These are phyloP conservation scores for Spicauda simplicius DNA, from an alignment of 2,888 invertebrate genomes.

Conservation along the genomic window DNA sequence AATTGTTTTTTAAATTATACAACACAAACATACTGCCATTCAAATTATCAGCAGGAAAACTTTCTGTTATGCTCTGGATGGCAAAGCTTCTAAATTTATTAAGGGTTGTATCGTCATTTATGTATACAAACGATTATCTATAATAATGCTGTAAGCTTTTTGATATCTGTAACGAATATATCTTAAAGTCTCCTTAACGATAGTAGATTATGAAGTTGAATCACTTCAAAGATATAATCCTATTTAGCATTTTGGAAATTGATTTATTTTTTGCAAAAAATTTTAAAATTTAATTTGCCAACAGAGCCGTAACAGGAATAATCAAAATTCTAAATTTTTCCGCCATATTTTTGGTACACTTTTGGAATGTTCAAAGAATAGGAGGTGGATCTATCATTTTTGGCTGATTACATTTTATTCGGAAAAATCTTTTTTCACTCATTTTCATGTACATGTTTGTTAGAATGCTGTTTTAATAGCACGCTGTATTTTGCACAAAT, in stretches of 20 bases:
- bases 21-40: slow-evolving; percentile 42
- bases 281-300: slow-evolving; percentile 58
- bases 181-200: not conserved
- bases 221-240: not conserved
- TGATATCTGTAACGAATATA: not conserved
- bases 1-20: slow-evolving; percentile 21
- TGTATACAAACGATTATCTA: slow-evolving; percentile 37
- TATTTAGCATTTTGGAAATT: slow-evolving; percentile 2
- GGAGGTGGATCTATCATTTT: slow-evolving; percentile 67
- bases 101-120: slow-evolving; percentile 41
- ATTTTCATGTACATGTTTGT: slow-evolving; percentile 27
- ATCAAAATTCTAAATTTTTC: slow-evolving; percentile 77
- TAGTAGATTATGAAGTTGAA: too few relatives aligned
- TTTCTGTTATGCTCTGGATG: slow-evolving; percentile 75
- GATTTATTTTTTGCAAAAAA: not conserved
- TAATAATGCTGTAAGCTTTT: slow-evolving; percentile 32
- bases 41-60: slow-evolving; percentile 63
- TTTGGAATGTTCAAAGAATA: slow-evolving; percentile 78
- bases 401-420: slow-evolving; percentile 25
- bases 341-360: slow-evolving; percentile 64
- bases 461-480: slow-evolving; percentile 30
- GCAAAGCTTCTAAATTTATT: slow-evolving; percentile 56
- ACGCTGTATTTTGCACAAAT: slow-evolving; percentile 28
- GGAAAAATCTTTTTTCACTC: slow-evolving; percentile 18
- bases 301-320: slow-evolving; percentile 67